Percentiles rank a stretch among this genome's conserved stretches.
Evolutionary conservation across 2,888 invertebrate species (phyloP).

Genomic region (Limnephilus auricula): DNA sequence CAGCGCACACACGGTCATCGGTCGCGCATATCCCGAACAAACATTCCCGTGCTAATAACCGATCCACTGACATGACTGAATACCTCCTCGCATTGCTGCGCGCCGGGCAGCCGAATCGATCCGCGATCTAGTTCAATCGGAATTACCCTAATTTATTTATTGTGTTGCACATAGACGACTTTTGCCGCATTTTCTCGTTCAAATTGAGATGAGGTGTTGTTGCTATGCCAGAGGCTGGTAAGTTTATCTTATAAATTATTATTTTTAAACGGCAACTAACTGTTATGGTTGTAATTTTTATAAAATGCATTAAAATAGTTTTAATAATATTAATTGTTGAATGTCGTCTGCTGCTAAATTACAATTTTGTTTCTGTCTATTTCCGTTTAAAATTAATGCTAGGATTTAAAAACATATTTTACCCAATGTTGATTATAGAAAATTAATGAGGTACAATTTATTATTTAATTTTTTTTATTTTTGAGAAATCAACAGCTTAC

Average conservation of each 20-base stretch:
- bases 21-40: slow-evolving; percentile 12
- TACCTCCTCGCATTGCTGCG: slow-evolving; percentile 27
- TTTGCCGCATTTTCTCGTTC: slow-evolving; percentile 35
- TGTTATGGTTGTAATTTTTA: background rate
- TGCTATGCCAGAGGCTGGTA: slow-evolving; percentile 17
- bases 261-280: background rate
- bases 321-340: background rate
- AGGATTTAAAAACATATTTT: background rate
- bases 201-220: slow-evolving; percentile 5
- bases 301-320: background rate
- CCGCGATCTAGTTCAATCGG: background rate
- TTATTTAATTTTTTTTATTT: no score
- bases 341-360: background rate
- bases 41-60: slow-evolving; percentile 19
- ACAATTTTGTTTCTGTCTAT: background rate
- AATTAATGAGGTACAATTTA: no score
- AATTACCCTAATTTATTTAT: background rate
- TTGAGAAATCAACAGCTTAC: no score
- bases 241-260: background rate
- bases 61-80: slow-evolving; percentile 19
- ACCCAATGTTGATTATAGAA: no score
- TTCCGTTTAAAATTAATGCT: background rate
- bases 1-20: background rate
- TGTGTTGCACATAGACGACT: background rate
- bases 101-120: slow-evolving; percentile 43